phyloP scores from a whole-genome alignment of 2,113 vertebrate genomes.

The Catharus bicknelli region DNA sequence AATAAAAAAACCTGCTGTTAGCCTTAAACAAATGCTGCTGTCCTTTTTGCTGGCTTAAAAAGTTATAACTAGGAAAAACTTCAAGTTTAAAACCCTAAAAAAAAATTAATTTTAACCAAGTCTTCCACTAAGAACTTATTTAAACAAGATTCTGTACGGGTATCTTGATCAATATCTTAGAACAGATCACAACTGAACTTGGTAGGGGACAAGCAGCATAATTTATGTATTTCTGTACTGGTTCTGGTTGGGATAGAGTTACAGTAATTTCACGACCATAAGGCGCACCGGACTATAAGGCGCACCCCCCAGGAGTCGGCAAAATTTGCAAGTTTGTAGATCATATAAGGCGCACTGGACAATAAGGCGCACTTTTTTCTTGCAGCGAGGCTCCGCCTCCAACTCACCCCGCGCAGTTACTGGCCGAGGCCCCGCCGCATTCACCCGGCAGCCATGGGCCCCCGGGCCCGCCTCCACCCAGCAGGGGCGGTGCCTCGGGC shows the following conservation, averaged over 20 bases:
- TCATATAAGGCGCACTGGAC: too few species aligned
- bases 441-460: too few species aligned
- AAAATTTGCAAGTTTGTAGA: too few species aligned
- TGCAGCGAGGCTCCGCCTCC: too few species aligned
- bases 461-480: too few species aligned
- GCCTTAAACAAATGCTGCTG: background rate
- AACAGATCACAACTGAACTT: background rate
- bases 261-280: too few species aligned
- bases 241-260: background rate
- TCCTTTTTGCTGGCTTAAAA: background rate
- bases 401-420: too few species aligned
- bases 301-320: too few species aligned
- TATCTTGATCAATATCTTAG: background rate
- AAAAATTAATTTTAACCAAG: background rate
- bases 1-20: background rate
- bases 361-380: too few species aligned
- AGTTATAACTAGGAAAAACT: background rate
- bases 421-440: too few species aligned
- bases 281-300: too few species aligned
- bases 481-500: too few species aligned
- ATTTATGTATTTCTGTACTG: background rate
- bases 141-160: background rate
- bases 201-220: background rate
- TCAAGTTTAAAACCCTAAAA: background rate
- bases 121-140: background rate